Conservation (phyloP, 2,113 vertebrate genomes). For the Carettochelys insculpta region DNA sequence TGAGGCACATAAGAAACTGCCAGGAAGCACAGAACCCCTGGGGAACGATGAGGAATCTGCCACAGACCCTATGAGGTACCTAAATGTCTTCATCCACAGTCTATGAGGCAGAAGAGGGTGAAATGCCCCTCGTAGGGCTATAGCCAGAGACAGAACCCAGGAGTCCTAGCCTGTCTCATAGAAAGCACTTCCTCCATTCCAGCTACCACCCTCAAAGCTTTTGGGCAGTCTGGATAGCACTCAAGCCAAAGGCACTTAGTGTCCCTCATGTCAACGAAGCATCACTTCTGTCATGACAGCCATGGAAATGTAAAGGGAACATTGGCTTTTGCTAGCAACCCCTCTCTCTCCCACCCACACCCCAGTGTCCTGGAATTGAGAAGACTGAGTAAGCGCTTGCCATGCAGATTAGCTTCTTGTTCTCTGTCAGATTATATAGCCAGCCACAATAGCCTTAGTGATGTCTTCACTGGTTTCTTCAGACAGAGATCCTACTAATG, state of each 20-base stretch:
- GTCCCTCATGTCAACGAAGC: accelerated
- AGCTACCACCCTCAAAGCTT: background rate
- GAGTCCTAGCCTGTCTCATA: background rate
- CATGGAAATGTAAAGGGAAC: background rate
- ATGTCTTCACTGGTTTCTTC: background rate
- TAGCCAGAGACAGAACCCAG: background rate
- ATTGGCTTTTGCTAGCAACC: background rate
- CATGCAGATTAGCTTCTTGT: background rate
- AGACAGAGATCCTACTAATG: background rate
- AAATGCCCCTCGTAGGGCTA: no score
- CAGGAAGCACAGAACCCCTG: no score
- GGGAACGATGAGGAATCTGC: no score
- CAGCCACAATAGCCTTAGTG: background rate
- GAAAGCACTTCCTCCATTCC: background rate
- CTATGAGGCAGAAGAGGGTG: no score
- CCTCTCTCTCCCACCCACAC: no score
- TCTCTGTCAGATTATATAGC: background rate
- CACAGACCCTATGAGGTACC: background rate
- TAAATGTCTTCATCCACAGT: background rate
- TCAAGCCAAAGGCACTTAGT: background rate
- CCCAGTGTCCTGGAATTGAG: background rate
- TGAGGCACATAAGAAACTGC: no score
- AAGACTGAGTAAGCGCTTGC: background rate
- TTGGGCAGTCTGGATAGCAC: background rate
- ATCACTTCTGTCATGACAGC: accelerated